A percentile compares a stretch with the other conserved stretches of the same genome.
Conservation (phyloP, 30 jellyfish, hydroid and myxozoan genomes). For the Aurelia sp. region DNA sequence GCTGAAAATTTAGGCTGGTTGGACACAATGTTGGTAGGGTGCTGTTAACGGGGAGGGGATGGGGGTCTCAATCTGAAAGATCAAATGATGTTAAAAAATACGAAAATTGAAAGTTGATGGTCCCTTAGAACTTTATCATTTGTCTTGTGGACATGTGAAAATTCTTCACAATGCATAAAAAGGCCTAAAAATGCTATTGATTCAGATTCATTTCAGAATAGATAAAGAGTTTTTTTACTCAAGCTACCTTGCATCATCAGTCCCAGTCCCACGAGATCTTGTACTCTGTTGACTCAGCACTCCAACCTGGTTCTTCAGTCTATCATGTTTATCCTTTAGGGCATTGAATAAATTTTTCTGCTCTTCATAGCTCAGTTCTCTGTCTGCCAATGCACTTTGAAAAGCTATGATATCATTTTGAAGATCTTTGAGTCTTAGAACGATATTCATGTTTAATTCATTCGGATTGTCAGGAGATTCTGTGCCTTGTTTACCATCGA, state of each 20-base stretch:
- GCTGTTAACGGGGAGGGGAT: too few species aligned
- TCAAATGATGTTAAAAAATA: too few species aligned
- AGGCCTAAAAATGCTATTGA: too few species aligned
- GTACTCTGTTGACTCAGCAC: neutral
- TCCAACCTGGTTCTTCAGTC: constrained; percentile 50
- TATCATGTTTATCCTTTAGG: constrained; percentile 79
- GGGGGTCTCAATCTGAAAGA: too few species aligned
- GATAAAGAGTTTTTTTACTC: neutral
- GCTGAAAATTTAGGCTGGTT: too few species aligned
- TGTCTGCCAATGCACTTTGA: constrained; percentile 75
- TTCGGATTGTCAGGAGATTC: neutral
- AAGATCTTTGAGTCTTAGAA: constrained; percentile 63
- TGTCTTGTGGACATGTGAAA: too few species aligned
- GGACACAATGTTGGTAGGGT: too few species aligned
- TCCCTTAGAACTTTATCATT: too few species aligned
- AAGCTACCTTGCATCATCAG: constrained; percentile 30
- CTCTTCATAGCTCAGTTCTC: constrained; percentile 70
- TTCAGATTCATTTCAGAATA: too few species aligned
- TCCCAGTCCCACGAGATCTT: constrained; percentile 32
- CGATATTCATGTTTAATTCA: neutral
- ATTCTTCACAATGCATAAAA: too few species aligned
- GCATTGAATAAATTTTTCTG: constrained; percentile 72
- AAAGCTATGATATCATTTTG: constrained; percentile 72
- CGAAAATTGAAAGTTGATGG: too few species aligned
- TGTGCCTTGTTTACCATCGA: constrained; percentile 1